These are phyloP conservation scores for Propithecus deckenii DNA, from an alignment of 2,797 vertebrate species.

Conservation along the genomic window DNA sequence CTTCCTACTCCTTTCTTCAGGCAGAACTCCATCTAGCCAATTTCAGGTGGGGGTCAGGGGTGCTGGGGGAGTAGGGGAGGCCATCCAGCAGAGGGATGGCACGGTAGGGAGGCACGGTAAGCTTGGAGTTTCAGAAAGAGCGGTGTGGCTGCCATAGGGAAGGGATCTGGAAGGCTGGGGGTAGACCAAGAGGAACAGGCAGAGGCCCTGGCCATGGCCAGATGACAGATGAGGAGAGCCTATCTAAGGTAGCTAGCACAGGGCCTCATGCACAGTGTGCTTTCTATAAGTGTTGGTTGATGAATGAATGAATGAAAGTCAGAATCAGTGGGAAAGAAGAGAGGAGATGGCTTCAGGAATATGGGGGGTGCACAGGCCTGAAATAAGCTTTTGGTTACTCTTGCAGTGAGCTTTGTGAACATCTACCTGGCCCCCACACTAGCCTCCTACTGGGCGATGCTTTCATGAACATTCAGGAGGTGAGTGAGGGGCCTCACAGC, in stretches of 20 bases:
- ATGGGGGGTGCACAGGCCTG: not conserved
- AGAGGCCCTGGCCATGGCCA: not conserved
- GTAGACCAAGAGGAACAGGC: not conserved
- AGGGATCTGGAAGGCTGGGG: not conserved
- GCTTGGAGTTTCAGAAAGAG: not conserved
- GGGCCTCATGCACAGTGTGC: fast-evolving
- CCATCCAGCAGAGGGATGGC: not conserved
- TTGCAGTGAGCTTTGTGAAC: constrained; percentile 85
- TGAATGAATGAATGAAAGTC: not conserved
- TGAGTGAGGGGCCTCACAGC: constrained; percentile 44
- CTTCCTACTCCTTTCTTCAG: not conserved
- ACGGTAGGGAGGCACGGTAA: not conserved
- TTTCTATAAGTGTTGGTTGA: fast-evolving
- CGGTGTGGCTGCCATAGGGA: not conserved
- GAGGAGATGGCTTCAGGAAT: not conserved
- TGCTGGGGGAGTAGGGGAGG: not conserved
- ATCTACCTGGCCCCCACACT: constrained; percentile 83
- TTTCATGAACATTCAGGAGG: constrained; percentile 88
- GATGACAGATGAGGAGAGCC: not conserved
- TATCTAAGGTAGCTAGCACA: not conserved
- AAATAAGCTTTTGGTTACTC: not conserved
- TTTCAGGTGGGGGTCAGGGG: no score
- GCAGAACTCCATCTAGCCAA: not conserved
- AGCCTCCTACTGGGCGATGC: constrained; percentile 87
- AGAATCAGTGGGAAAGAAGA: not conserved